Base-by-base conservation (phyloP, 2,888 invertebrate genomes). In the Morpho achilles region DNA sequence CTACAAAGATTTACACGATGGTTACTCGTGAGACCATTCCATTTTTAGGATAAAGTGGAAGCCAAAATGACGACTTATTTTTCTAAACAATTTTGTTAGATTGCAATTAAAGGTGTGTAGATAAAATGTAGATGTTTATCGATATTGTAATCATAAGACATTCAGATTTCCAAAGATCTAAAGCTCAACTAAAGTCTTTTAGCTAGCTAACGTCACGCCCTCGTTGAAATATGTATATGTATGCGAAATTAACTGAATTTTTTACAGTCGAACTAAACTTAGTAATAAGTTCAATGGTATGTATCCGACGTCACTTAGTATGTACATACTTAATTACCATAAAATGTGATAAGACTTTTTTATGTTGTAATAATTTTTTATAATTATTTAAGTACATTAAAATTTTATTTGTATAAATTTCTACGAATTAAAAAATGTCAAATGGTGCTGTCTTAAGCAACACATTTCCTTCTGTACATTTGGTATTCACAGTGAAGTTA, bases 41-140 rank as follows among this genome's bases (percentile, higher is more conserved):
- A 89, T 84, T 86, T 76, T 80, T 65, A 84, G 73, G 74, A 73
- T 86, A 83, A 82, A 81, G 82, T 84, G 80, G 84, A 88, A 84
- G 89, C 88, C 89, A 89, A 89, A 87, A 86, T 84, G 81, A 86
- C 80, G 84, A 88, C 83, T 89, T 90, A 89, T 89, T 90, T 90
- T 90, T 90, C 86, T 89, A 90, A 86, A 82, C 76, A 67, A 75
- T 88, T 88, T 89, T 90, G 87, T 90, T 89, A 88, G 81, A 85
- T 84, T 82, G 86, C 88, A 82, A 84, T 79, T 82, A 75, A 82
- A 77, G 76, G 70, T 75, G 64, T 69, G 83, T 81, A 81, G 76
- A 75, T 86, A 80, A 83, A 79, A 74, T 73, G 79, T 89, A 88
- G 85, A 78, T 79, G 83, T 86, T 84, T 87, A 87, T 87, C 83